These are phyloP conservation scores for Odontothrips loti DNA, from an alignment of 2,888 invertebrate species.

Conservation along the genomic window DNA sequence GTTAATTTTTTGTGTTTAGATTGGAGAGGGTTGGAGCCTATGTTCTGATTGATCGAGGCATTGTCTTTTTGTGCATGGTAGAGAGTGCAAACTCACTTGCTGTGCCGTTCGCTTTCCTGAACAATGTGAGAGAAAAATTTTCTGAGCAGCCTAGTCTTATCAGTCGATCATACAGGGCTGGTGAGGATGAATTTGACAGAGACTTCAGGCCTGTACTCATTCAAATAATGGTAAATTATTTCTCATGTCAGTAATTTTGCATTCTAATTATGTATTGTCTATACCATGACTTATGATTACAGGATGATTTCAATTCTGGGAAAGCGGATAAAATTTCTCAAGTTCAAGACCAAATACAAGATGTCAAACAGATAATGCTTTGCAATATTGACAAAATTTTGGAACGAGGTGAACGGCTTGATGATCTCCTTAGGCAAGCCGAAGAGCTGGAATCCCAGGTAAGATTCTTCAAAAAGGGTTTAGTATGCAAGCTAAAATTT, in stretches of 20 bases:
- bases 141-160: slow-evolving; percentile 32
- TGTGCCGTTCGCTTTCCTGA: slow-evolving; percentile 33
- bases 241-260: neutral
- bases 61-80: neutral
- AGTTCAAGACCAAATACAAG: slow-evolving; percentile 33
- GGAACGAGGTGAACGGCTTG: slow-evolving; percentile 34
- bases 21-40: neutral
- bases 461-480: neutral
- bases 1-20: too few relatives aligned
- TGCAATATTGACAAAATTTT: slow-evolving; percentile 34
- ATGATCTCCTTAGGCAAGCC: slow-evolving; percentile 28
- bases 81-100: slow-evolving; percentile 13
- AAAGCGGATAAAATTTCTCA: slow-evolving; percentile 32
- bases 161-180: slow-evolving; percentile 30
- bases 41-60: neutral
- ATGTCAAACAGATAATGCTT: slow-evolving; percentile 35
- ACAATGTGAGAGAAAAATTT: slow-evolving; percentile 32
- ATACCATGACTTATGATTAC: neutral
- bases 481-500: neutral
- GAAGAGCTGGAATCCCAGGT: neutral
- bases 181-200: slow-evolving; percentile 34
- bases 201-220: slow-evolving; percentile 35
- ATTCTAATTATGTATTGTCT: neutral
- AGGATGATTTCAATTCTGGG: slow-evolving; percentile 35
- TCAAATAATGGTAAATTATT: slow-evolving; percentile 33